Conservation (phyloP, 2,113 vertebrate genomes). For the Proteles cristata region DNA sequence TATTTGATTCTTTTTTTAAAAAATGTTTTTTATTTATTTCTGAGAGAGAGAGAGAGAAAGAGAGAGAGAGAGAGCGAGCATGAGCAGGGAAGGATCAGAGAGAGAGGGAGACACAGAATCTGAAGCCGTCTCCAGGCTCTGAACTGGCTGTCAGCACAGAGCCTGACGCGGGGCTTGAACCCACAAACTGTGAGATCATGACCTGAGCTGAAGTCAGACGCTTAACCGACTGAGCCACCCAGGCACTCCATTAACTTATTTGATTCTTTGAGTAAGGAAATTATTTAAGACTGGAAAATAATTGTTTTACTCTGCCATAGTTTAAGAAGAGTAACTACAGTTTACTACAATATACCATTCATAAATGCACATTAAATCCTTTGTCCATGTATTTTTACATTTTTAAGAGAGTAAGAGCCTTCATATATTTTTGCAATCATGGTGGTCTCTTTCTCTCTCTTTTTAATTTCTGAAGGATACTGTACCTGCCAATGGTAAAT, state of each 20-base stretch:
- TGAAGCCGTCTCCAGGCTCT: too few relatives aligned
- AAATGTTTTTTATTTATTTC: too few relatives aligned
- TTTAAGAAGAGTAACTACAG: background rate
- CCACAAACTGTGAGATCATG: too few relatives aligned
- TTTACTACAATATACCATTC: background rate
- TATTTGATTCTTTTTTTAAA: background rate
- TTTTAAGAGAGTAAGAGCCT: background rate
- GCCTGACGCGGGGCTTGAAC: too few relatives aligned
- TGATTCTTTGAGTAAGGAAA: background rate
- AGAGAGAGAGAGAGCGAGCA: too few relatives aligned
- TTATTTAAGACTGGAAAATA: background rate
- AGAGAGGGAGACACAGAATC: too few relatives aligned
- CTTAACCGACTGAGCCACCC: too few relatives aligned
- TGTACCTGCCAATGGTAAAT: conserved; percentile 38
- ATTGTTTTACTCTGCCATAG: background rate
- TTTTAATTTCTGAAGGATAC: conserved; percentile 36
- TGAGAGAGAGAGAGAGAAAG: too few relatives aligned
- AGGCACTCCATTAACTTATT: too few relatives aligned
- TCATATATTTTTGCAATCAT: background rate
- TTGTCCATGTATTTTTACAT: conserved; percentile 13
- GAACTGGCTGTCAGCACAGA: too few relatives aligned
- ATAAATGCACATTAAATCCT: background rate
- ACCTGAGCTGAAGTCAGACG: too few relatives aligned
- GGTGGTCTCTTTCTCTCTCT: conserved; percentile 56
- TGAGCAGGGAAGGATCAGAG: too few relatives aligned